A percentile compares a stretch with the other conserved stretches of the same genome.
These are phyloP conservation scores for Cancer borealis DNA, from an alignment of 2,888 invertebrate genomes.

Conservation along the genomic window DNA sequence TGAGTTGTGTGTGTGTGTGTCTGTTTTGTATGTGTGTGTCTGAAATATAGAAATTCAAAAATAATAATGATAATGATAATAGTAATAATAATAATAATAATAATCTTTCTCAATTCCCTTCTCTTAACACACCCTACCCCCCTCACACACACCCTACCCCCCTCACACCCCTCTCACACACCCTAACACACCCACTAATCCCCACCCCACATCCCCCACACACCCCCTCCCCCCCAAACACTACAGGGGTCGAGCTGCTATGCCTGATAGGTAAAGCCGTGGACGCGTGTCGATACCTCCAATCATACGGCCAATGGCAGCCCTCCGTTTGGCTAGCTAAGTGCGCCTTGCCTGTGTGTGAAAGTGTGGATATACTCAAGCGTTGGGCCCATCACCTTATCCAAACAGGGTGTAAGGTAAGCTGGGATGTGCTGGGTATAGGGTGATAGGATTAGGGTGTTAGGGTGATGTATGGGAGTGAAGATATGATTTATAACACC, in stretches of 20 bases:
- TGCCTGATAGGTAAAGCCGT: conserved; percentile 84
- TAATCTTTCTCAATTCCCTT: background rate
- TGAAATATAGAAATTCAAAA: too few species aligned
- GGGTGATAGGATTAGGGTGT: background rate
- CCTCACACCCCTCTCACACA: too few species aligned
- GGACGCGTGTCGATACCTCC: conserved; percentile 85
- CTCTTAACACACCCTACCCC: too few species aligned
- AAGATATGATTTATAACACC: too few species aligned
- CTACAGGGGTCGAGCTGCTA: conserved; percentile 83
- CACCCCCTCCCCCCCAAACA: background rate
- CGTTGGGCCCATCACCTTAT: conserved; percentile 73
- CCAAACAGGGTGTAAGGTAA: conserved; percentile 69
- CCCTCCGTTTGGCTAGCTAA: conserved; percentile 84
- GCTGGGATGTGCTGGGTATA: too few species aligned
- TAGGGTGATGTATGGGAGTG: background rate
- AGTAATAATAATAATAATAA: too few species aligned
- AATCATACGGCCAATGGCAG: conserved; percentile 83
- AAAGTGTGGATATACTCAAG: conserved; percentile 63
- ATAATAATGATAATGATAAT: background rate
- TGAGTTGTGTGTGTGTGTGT: too few species aligned
- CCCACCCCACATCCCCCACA: background rate
- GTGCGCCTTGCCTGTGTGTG: conserved; percentile 75
- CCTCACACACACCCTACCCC: too few species aligned
- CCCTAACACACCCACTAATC: background rate
- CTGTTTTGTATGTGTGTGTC: too few species aligned